Percentiles rank a stretch among this genome's conserved stretches.
Evolutionary conservation across 2,797 vertebrate species (phyloP).

Genomic region (Coilia nasus): DNA sequence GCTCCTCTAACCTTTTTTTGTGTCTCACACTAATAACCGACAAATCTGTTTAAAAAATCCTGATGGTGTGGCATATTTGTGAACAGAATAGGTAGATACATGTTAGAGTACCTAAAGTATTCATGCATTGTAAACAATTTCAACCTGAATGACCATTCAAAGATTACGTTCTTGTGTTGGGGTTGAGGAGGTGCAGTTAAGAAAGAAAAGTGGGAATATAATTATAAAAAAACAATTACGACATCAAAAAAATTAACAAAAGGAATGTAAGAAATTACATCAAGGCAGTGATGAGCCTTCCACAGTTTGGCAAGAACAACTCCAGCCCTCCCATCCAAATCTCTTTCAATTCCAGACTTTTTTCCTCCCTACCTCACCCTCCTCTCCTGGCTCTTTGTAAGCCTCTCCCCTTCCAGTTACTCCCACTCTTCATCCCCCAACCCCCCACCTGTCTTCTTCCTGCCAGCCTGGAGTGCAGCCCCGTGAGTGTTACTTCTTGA

Average conservation of each 20-base stretch:
- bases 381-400: not conserved
- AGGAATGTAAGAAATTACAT: slow-evolving; percentile 53
- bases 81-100: slow-evolving; percentile 40
- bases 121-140: slow-evolving; percentile 52
- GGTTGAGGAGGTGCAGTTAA: not conserved
- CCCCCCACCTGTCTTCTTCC: slow-evolving; percentile 43
- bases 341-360: not conserved
- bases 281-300: slow-evolving; percentile 79
- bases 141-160: slow-evolving; percentile 62
- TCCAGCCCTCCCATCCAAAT: slow-evolving; percentile 36
- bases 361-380: slow-evolving; percentile 30
- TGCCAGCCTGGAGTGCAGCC: slow-evolving; percentile 32
- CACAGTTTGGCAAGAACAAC: slow-evolving; percentile 64
- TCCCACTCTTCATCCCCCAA: not conserved
- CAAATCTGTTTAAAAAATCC: slow-evolving; percentile 32
- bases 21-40: no score
- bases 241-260: slow-evolving; percentile 20
- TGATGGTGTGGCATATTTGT: slow-evolving; percentile 46
- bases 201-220: not conserved
- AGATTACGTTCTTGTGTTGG: slow-evolving; percentile 44
- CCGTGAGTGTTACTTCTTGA: slow-evolving; percentile 89
- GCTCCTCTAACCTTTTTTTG: not conserved
- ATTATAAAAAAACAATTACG: not conserved
- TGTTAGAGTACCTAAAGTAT: slow-evolving; percentile 36
- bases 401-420: not conserved